These are phyloP conservation scores for Syncerus caffer DNA, from an alignment of 2,797 vertebrate species.

Conservation along the genomic window DNA sequence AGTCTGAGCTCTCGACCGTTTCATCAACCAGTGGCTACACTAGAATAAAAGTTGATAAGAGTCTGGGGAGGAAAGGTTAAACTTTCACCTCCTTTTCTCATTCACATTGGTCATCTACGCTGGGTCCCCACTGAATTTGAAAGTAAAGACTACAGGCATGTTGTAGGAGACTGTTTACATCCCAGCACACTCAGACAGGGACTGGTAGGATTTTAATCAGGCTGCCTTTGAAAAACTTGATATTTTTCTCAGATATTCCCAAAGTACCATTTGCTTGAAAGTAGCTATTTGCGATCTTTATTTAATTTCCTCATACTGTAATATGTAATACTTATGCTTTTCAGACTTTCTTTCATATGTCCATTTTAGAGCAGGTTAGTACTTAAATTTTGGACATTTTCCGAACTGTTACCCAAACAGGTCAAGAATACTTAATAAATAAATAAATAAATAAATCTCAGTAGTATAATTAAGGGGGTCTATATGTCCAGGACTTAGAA, in stretches of 20 bases:
- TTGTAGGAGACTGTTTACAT: background rate
- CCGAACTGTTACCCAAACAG: background rate
- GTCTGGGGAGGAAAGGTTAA: background rate
- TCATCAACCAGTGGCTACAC: background rate
- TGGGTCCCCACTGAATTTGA: background rate
- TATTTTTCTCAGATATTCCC: slow-evolving; percentile 28
- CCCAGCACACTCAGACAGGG: background rate
- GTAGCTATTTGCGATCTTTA: slow-evolving; percentile 15
- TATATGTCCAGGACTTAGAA: background rate
- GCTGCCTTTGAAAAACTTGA: background rate
- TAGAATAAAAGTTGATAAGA: background rate
- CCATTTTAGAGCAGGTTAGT: slow-evolving; percentile 17
- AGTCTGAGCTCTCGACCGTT: background rate
- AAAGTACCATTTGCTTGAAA: slow-evolving; percentile 38
- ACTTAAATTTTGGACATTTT: slow-evolving; percentile 32
- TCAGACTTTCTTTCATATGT: background rate
- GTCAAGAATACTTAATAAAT: background rate
- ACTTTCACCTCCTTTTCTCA: background rate
- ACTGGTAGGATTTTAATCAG: background rate
- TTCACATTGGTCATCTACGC: background rate
- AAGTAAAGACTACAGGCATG: background rate
- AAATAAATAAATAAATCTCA: background rate
- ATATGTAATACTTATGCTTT: background rate
- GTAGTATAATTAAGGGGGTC: background rate
- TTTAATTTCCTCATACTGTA: slow-evolving; percentile 3